Base-by-base conservation (phyloP, 1,140 invertebrate species). In the Xylocopa sonorina region DNA sequence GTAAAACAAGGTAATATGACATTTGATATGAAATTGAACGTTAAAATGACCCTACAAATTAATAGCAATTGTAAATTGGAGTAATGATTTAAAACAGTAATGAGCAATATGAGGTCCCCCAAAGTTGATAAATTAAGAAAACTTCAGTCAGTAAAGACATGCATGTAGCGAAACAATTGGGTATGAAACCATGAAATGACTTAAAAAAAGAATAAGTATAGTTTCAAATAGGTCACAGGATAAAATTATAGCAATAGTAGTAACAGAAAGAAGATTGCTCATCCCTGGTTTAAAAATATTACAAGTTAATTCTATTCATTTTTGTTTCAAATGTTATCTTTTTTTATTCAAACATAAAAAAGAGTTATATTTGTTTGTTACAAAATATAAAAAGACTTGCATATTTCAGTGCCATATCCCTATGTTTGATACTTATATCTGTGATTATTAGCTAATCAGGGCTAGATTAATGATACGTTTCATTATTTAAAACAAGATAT, bases 361-460 rank as follows among this genome's bases (percentile, higher is more conserved):
- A n/a, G n/a, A 67, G 55, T 53, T 55, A 71, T 57, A 62, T 80
- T 51, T 48, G 60, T 64, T 82, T 50, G 57, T 62, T 79, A 74
- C 4, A 48, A 77, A 57, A 60, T 81, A 64, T 32, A 43, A 69
- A 21, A 51, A 72, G 46, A 50, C 60, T 80, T 81, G 41, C 41
- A 77, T 74, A 86, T 75, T 88, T 81, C 55, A 84, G 87, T 89
- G 88, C 85, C 86, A 88, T 84, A 86, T 89, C 80, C 77, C 74
- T 41, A 85, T 89, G 89, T 83, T 87, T 90, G 87, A 90, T 90
- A 87, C 89, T 67, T 82, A 75, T 88, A 86, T 85, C 88, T 91
- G 89, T 90, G 88, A 89, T 89, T 79, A 85, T 86, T 86, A 84
- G 74, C 69, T 83, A 80, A 87, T 75, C 86, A 69, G 58, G 80